Evolutionary conservation across 1,140 invertebrate species (phyloP).

Genomic region (Sinella curviseta): DNA sequence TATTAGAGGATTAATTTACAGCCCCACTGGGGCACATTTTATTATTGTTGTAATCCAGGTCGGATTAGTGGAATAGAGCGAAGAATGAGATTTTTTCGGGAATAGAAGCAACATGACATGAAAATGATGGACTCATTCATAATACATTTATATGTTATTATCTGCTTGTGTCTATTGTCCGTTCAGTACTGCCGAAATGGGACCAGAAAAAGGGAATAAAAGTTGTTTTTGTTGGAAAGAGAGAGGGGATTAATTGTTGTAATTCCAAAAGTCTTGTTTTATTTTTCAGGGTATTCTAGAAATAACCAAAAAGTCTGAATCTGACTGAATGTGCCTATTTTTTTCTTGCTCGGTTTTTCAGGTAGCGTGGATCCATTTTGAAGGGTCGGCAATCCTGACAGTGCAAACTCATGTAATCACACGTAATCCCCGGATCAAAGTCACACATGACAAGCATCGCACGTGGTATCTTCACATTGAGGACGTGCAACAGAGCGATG

Average conservation of each 20-base stretch:
- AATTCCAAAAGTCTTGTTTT: neutral
- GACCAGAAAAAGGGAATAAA: too few species aligned
- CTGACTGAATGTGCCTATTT: neutral
- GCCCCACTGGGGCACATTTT: neutral
- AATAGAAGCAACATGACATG: neutral
- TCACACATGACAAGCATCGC: slow-evolving; percentile 80
- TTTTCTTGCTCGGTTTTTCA: slow-evolving; percentile 57
- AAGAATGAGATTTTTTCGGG: neutral
- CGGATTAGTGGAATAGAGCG: too few species aligned
- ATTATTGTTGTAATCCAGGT: slow-evolving; percentile 3
- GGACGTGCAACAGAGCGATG: slow-evolving; percentile 85
- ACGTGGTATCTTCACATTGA: slow-evolving; percentile 90
- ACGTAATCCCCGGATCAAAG: slow-evolving; percentile 83
- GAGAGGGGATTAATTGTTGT: neutral
- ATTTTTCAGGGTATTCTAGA: slow-evolving; percentile 3
- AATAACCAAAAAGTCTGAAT: neutral
- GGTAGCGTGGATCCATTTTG: slow-evolving; percentile 94
- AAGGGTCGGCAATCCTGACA: slow-evolving; percentile 87
- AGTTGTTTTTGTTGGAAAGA: neutral
- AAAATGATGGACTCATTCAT: neutral
- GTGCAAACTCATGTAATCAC: slow-evolving; percentile 74
- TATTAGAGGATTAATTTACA: slow-evolving; percentile 39
- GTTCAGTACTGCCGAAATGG: too few species aligned
- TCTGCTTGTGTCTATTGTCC: too few species aligned
- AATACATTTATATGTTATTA: too few species aligned